Conservation (phyloP, 2,888 invertebrate species). For the Apomyelois bistriatella region DNA sequence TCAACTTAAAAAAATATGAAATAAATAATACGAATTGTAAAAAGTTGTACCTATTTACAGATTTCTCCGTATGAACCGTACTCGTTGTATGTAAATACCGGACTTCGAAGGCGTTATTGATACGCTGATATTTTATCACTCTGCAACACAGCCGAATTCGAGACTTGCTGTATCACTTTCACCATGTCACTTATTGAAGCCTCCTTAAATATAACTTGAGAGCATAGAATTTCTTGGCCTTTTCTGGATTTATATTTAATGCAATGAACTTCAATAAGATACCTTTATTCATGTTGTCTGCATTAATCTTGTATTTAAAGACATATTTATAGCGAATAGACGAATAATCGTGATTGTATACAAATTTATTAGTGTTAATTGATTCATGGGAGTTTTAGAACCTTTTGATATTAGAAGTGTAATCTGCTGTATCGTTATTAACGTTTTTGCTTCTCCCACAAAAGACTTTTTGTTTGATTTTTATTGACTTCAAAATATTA, state of each 20-base stretch:
- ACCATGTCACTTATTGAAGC: conserved; percentile 24
- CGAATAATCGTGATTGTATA: conserved; percentile 5
- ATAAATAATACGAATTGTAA: conserved; percentile 27
- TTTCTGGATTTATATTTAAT: not conserved
- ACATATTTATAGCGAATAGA: conserved; percentile 3
- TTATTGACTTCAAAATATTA: conserved; percentile 55
- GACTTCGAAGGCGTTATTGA: conserved; percentile 40
- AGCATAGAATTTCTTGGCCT: not conserved
- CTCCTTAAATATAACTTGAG: not conserved
- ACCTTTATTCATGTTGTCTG: not conserved
- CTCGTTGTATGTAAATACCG: conserved; percentile 59
- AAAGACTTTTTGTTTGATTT: conserved; percentile 48
- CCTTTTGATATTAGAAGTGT: not conserved
- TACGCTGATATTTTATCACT: conserved; percentile 42
- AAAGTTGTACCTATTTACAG: conserved; percentile 38
- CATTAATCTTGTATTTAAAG: not conserved
- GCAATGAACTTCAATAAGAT: not conserved
- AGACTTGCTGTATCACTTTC: conserved; percentile 33
- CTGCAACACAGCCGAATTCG: conserved; percentile 26
- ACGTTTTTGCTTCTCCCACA: conserved; percentile 29
- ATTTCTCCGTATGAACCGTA: conserved; percentile 51
- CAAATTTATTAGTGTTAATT: too few relatives aligned
- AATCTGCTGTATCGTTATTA: conserved; percentile 5
- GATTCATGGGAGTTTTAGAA: too few relatives aligned
- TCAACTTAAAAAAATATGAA: too few relatives aligned